phyloP scores from a whole-genome alignment of 2,888 invertebrate genomes.

The Plusia festucae region DNA sequence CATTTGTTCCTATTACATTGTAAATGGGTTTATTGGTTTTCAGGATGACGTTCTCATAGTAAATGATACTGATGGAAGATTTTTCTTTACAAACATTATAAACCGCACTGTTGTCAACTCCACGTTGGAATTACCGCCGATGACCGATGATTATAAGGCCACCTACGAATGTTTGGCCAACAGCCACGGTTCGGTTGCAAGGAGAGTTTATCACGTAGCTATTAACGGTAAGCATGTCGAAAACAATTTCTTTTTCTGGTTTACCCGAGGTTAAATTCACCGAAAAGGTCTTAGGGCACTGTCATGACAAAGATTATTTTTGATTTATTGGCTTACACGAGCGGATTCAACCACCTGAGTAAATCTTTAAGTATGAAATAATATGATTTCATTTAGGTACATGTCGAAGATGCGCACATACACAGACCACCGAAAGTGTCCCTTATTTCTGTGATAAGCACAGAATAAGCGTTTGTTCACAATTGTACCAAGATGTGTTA shows the following conservation, averaged over 20 bases:
- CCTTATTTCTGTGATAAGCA: background rate
- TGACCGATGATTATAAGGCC: slow-evolving; percentile 68
- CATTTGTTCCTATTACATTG: too few species aligned
- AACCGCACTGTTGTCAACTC: slow-evolving; percentile 72
- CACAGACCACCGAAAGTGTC: too few species aligned
- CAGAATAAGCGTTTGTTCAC: background rate
- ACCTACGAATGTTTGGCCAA: slow-evolving; percentile 72
- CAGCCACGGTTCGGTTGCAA: slow-evolving; percentile 49
- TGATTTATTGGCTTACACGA: background rate
- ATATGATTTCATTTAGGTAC: background rate
- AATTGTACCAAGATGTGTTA: background rate
- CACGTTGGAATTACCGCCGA: slow-evolving; percentile 65
- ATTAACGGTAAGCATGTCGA: slow-evolving; percentile 65
- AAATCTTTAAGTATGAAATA: too few species aligned
- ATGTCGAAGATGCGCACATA: background rate
- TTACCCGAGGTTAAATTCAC: too few species aligned
- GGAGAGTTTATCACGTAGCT: slow-evolving; percentile 60
- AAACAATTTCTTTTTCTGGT: background rate
- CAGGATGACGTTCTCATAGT: slow-evolving; percentile 54
- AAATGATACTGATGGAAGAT: slow-evolving; percentile 60
- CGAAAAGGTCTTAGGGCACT: too few species aligned
- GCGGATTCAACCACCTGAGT: too few species aligned
- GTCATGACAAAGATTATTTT: background rate
- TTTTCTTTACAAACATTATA: slow-evolving; percentile 52
- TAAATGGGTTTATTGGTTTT: too few species aligned